Evolutionary conservation across 2,888 invertebrate genomes (phyloP), one percentile per base, ranked within the genome.

Genomic region (Chloroclysta siterata): DNA sequence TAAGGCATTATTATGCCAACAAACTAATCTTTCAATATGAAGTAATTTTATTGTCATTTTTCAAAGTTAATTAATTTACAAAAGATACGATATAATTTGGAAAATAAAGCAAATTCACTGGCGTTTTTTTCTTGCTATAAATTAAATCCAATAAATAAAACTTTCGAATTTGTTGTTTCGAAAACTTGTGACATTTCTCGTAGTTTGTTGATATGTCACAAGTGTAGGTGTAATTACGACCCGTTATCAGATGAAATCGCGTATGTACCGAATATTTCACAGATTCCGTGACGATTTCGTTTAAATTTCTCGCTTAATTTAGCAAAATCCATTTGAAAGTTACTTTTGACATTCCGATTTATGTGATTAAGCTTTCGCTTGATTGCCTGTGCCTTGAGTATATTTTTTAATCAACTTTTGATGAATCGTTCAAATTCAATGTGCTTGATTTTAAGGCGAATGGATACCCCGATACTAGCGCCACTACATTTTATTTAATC

Each of bases 311-410:
- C 50, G 46, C 58, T 65, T 69, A 53, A 53, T 69, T 66, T 56
- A 51, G 41, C 44, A 47, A 50, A 57, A 57, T 60, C 68, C 65
- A 69, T 75, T 72, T 70, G 69, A 74, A 73, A 67, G 71, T 75
- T 71, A 59, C 59, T 77, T 78, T 76, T 80, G 83, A 81, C 83
- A 79, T 70, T 65, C 60, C 75, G 79, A 82, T 82, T 75, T 75
- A 72, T 65, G 75, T 80, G 83, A 85, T 84, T 80, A 80, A 83
- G 64, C 66, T 75, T 60, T 64, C 66, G 53, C 53, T 60, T 58
- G 48, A 59, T 63, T 60, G 55, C 68, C 53, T 67, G 72, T 58
- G 65, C 52, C 46, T 50, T 54, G 36, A 36, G 46, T 50, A 41
- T 63, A 53, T 54, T 36, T 22, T 50, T 54, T 29, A 61, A 54